phyloP scores from a whole-genome alignment of 1,140 invertebrate genomes.

The Sweltsa coloradensis region DNA sequence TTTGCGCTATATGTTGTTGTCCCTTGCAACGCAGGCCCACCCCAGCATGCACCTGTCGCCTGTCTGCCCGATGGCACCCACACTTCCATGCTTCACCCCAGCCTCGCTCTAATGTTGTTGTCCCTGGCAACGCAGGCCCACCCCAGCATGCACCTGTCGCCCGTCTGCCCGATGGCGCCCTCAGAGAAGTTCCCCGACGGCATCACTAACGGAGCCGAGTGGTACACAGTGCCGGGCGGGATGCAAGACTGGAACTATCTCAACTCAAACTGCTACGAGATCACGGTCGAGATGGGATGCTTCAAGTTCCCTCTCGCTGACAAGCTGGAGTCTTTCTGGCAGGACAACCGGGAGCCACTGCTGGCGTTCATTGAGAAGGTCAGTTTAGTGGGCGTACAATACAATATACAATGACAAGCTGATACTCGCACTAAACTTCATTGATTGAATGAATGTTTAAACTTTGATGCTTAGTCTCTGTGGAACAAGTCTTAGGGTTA shows the following conservation, averaged over 20 bases:
- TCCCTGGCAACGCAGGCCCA: too few species aligned
- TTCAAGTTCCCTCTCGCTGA: constrained; percentile 71
- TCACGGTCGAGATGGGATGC: constrained; percentile 92
- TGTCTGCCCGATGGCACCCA: constrained; percentile 30
- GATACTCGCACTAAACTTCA: too few species aligned
- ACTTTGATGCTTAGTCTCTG: too few species aligned
- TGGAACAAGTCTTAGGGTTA: too few species aligned
- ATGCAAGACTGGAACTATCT: constrained; percentile 99
- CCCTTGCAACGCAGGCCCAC: too few species aligned
- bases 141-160: constrained; percentile 66
- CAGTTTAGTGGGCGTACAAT: too few species aligned
- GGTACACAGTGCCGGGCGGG: constrained; percentile 81
- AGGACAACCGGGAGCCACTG: constrained; percentile 75
- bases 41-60: constrained; percentile 66
- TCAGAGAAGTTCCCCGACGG: constrained; percentile 64
- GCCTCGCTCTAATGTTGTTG: too few species aligned
- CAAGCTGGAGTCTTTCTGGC: constrained; percentile 73
- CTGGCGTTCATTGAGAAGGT: constrained; percentile 81
- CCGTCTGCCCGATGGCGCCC: constrained; percentile 31
- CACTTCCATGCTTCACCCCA: too few species aligned
- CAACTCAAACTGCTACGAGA: constrained; percentile 82
- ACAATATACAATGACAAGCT: too few species aligned
- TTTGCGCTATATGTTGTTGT: too few species aligned
- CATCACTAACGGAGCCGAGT: constrained; percentile 84
- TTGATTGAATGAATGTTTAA: too few species aligned